phyloP scores from a whole-genome alignment of 2,797 vertebrate genomes.

The Margarornis squamiger region DNA sequence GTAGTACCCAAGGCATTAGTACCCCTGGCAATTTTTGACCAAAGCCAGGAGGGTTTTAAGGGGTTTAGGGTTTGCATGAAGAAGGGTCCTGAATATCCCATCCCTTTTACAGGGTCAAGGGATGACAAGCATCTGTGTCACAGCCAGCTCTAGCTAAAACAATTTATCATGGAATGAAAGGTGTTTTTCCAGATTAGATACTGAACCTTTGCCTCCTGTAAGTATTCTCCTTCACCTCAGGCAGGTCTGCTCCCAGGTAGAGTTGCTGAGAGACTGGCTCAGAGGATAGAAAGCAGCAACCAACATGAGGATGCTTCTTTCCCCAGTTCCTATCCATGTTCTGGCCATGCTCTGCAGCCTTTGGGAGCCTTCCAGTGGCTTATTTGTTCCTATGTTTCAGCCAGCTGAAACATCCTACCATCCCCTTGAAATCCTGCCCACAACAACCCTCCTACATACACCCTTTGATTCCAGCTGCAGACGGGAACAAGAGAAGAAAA shows the following conservation, averaged over 20 bases:
- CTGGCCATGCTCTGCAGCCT: not conserved
- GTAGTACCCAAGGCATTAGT: not conserved
- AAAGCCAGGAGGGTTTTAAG: not conserved
- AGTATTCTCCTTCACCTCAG: not conserved
- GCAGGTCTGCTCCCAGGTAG: not conserved
- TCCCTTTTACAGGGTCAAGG: not conserved
- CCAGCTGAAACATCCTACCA: not conserved
- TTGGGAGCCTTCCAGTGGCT: not conserved
- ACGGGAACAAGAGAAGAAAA: conserved; percentile 11
- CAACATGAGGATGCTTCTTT: not conserved
- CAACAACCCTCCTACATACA: not conserved
- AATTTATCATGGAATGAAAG: not conserved
- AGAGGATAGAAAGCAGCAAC: not conserved
- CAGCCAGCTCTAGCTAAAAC: not conserved
- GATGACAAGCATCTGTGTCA: not conserved
- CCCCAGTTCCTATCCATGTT: not conserved
- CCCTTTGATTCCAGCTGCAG: conserved; percentile 46
- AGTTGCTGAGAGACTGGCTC: not conserved
- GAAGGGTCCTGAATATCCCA: not conserved
- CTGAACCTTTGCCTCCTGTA: not conserved
- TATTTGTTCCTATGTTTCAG: not conserved
- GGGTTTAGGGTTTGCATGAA: not conserved
- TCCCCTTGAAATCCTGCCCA: conserved; percentile 28
- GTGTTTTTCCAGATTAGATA: not conserved
- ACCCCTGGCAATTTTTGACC: not conserved